phyloP scores from a whole-genome alignment of 2,113 vertebrate genomes.

The Bujurquina vittata region DNA sequence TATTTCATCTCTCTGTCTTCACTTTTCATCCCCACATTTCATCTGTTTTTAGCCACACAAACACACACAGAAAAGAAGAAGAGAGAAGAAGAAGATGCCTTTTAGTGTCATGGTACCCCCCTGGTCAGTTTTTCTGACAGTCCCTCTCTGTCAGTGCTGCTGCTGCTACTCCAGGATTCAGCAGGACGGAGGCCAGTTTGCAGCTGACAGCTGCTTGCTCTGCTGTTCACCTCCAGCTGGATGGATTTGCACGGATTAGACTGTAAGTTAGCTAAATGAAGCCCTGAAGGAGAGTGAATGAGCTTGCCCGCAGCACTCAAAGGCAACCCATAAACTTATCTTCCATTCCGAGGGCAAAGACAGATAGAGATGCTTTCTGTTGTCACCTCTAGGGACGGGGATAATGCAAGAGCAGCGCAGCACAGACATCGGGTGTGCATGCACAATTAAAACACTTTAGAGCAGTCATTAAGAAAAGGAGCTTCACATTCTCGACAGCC shows the following conservation, averaged over 20 bases:
- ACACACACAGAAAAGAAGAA: not conserved
- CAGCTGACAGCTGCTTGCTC: conserved; percentile 62
- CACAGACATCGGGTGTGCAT: not conserved
- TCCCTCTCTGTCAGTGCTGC: conserved; percentile 24
- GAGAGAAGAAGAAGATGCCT: not conserved
- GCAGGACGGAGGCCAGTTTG: conserved; percentile 45
- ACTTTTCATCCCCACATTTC: not conserved
- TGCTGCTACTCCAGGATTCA: conserved; percentile 45
- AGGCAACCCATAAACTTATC: conserved; percentile 44
- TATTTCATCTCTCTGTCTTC: not conserved
- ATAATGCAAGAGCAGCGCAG: not conserved
- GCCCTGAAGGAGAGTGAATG: conserved; percentile 64
- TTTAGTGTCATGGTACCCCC: conserved; percentile 20
- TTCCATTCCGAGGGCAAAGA: conserved; percentile 38
- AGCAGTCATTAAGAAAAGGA: conserved; percentile 9
- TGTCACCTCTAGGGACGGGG: conserved; percentile 45
- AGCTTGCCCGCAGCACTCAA: conserved; percentile 54
- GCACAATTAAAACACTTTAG: conserved; percentile 42
- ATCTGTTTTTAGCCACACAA: not conserved
- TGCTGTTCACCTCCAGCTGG: conserved; percentile 68
- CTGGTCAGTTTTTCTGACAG: conserved; percentile 27
- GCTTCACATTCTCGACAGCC: not conserved
- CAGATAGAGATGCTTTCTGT: conserved; percentile 46
- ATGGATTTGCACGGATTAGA: conserved; percentile 70
- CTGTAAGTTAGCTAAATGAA: conserved; percentile 75